These are phyloP conservation scores for Peromyscus maniculatus DNA, from an alignment of 2,113 vertebrate species.

Conservation along the genomic window DNA sequence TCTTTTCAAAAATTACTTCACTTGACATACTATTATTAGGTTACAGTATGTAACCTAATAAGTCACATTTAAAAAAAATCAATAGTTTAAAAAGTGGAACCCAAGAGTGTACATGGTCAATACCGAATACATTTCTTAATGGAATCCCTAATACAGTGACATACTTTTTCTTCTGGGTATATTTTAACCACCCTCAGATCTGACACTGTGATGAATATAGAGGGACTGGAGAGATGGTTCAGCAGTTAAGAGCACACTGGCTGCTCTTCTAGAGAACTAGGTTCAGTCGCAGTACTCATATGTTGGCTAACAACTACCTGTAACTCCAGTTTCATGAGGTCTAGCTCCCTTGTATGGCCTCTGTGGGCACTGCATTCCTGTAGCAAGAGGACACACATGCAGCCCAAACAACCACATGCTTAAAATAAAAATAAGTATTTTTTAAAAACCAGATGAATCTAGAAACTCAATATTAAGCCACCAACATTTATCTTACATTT, in stretches of 20 bases:
- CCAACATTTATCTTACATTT: background rate
- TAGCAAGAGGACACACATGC: too few relatives aligned
- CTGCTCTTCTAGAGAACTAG: background rate
- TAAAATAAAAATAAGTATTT: background rate
- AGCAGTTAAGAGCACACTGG: background rate
- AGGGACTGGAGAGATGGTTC: background rate
- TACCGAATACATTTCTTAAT: background rate
- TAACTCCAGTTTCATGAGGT: background rate
- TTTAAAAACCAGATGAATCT: background rate
- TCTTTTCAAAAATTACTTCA: background rate
- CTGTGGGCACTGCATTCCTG: too few relatives aligned
- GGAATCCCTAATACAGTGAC: background rate
- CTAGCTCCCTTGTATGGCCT: rapidly evolving
- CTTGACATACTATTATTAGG: background rate
- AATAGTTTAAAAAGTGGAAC: slow-evolving; percentile 9
- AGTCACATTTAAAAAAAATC: background rate
- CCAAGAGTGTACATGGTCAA: background rate
- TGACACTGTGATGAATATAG: background rate
- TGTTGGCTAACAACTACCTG: background rate
- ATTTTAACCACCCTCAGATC: background rate
- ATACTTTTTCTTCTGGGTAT: background rate
- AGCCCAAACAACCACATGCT: background rate
- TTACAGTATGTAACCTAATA: background rate
- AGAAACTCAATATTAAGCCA: background rate
- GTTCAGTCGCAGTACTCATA: background rate